Conservation (phyloP, 30 jellyfish, hydroid and myxozoan species). For the Mastigias papua region DNA sequence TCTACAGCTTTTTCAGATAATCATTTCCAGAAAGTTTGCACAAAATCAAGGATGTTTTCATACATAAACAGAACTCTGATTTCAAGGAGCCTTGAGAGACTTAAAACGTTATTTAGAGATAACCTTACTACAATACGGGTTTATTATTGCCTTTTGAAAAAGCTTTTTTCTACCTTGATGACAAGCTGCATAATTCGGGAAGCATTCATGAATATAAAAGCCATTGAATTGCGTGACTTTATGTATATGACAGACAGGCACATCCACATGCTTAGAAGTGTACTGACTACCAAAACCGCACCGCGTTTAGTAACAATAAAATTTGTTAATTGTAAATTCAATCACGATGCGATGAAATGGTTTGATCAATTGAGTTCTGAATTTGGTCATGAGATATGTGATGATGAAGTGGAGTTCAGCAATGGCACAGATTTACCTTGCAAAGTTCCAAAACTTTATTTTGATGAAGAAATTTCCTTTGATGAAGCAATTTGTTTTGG, state of each 20-base stretch:
- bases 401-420: background rate
- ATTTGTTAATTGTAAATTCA: constrained; percentile 30
- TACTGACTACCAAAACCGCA: background rate
- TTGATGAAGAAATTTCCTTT: background rate
- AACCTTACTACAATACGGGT: constrained; percentile 8
- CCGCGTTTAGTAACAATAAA: constrained; percentile 1
- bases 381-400: background rate
- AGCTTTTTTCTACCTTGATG: background rate
- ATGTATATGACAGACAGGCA: background rate
- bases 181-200: background rate
- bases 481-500: constrained; percentile 11
- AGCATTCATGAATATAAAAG: background rate
- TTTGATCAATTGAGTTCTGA: background rate
- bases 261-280: background rate
- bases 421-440: background rate
- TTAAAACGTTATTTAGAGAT: background rate
- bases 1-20: background rate
- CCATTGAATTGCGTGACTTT: constrained; percentile 19
- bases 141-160: constrained; percentile 9
- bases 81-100: constrained; percentile 10
- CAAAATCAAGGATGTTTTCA: constrained; percentile 6
- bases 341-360: constrained; percentile 7
- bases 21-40: background rate
- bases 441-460: background rate
- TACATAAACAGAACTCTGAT: background rate